Conservation (phyloP, 2,113 vertebrate species). For the Mustelus asterias region DNA sequence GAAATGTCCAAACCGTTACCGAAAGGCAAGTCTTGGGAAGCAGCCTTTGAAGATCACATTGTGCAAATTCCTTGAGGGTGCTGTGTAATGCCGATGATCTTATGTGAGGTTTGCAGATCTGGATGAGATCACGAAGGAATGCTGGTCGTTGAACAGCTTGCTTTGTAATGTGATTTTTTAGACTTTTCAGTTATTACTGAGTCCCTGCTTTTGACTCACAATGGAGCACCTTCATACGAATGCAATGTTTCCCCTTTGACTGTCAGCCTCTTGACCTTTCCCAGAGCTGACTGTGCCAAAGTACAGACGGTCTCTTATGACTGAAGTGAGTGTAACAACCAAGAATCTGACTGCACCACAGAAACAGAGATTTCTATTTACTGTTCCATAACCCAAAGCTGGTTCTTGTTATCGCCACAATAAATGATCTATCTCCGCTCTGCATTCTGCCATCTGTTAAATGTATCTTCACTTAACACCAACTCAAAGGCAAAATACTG, state of each 20-base stretch:
- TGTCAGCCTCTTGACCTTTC: conserved; percentile 24
- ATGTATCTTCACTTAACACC: background rate
- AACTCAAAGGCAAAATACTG: no score
- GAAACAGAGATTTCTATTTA: background rate
- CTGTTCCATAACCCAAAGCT: background rate
- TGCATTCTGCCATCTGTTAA: background rate
- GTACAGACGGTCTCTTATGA: background rate
- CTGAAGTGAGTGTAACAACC: background rate
- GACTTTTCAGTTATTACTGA: conserved; percentile 16
- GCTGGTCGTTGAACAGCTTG: conserved; percentile 6
- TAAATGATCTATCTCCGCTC: background rate
- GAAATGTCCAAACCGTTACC: background rate
- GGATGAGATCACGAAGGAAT: conserved; percentile 25
- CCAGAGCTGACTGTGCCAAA: background rate
- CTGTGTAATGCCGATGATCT: background rate
- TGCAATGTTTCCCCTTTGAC: background rate
- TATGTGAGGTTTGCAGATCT: conserved; percentile 30
- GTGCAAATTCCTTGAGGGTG: conserved; percentile 17
- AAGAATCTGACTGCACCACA: background rate
- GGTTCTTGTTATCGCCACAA: background rate
- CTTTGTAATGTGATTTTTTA: conserved; percentile 35
- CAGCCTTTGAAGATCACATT: conserved; percentile 29
- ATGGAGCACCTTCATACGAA: conserved; percentile 21
- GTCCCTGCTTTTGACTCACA: background rate
- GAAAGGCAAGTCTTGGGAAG: background rate